phyloP scores from a whole-genome alignment of 1,140 invertebrate genomes.

The Bombyx mori region DNA sequence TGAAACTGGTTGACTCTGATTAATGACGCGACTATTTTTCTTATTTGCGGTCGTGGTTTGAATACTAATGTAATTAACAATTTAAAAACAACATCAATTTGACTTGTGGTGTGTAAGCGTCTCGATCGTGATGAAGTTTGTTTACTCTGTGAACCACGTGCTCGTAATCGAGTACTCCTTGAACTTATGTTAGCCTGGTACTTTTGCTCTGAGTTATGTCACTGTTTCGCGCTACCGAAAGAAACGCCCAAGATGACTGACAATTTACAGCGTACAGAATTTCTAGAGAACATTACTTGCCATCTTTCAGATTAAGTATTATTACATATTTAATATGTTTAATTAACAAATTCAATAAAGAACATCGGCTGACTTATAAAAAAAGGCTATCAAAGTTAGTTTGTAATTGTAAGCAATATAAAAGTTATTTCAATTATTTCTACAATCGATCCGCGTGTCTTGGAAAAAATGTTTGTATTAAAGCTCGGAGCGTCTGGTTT shows the following conservation, averaged over 20 bases:
- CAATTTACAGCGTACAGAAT: neutral
- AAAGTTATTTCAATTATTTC: neutral
- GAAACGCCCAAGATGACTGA: neutral
- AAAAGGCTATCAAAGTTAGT: neutral
- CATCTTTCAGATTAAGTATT: neutral
- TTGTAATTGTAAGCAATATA: neutral
- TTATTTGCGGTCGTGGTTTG: conserved; percentile 25
- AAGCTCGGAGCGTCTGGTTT: neutral
- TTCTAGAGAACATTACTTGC: neutral
- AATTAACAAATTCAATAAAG: neutral
- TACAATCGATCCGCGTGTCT: too few relatives aligned
- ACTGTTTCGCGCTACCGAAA: conserved; percentile 11
- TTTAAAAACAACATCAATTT: conserved; percentile 4
- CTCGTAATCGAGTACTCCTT: conserved; percentile 5
- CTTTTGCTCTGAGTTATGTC: conserved; percentile 22
- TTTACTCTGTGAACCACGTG: conserved; percentile 5
- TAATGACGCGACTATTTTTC: conserved; percentile 45
- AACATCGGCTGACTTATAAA: neutral
- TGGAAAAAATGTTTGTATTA: too few relatives aligned
- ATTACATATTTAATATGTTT: neutral
- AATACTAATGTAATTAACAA: conserved; percentile 43
- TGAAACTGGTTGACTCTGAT: conserved; percentile 55
- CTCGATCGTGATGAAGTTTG: neutral
- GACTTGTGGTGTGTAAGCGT: neutral
- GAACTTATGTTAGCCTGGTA: conserved; percentile 35